These are phyloP conservation scores for Apis laboriosa DNA, from an alignment of 1,140 invertebrate species.

Conservation along the genomic window DNA sequence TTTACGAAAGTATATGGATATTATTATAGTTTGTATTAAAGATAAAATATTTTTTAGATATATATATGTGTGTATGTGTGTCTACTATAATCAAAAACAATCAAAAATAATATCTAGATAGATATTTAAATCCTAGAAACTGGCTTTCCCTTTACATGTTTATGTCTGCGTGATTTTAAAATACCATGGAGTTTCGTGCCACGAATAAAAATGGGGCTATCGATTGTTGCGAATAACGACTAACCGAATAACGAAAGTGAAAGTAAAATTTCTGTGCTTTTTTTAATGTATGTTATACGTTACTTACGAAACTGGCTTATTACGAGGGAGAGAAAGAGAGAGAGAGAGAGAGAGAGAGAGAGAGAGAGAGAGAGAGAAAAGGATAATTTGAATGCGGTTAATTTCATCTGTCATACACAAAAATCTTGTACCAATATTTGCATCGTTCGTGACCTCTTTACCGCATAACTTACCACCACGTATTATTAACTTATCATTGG, in stretches of 20 bases:
- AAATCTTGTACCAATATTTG: slow-evolving; percentile 1
- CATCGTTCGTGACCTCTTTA: slow-evolving; percentile 5
- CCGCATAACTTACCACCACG: no score
- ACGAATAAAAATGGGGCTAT: slow-evolving; percentile 49
- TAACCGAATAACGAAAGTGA: slow-evolving; percentile 44
- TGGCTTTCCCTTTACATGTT: slow-evolving; percentile 34
- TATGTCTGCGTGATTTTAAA: slow-evolving; percentile 30
- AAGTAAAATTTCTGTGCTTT: slow-evolving; percentile 51
- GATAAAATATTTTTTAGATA: no score
- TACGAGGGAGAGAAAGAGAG: neutral
- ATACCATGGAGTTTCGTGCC: slow-evolving; percentile 44
- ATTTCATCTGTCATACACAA: neutral
- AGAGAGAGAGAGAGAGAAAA: neutral
- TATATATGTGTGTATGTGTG: no score
- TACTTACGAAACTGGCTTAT: neutral
- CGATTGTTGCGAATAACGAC: slow-evolving; percentile 41
- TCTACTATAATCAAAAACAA: no score
- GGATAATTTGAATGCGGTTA: neutral
- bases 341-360: no score
- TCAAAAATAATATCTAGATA: neutral
- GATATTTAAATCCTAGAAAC: slow-evolving; percentile 25
- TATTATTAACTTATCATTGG: neutral
- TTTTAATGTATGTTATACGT: neutral
- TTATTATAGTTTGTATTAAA: no score
- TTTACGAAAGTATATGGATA: no score